These are phyloP conservation scores for Pyrocoelia pectoralis DNA, from an alignment of 2,888 invertebrate species.

Conservation along the genomic window DNA sequence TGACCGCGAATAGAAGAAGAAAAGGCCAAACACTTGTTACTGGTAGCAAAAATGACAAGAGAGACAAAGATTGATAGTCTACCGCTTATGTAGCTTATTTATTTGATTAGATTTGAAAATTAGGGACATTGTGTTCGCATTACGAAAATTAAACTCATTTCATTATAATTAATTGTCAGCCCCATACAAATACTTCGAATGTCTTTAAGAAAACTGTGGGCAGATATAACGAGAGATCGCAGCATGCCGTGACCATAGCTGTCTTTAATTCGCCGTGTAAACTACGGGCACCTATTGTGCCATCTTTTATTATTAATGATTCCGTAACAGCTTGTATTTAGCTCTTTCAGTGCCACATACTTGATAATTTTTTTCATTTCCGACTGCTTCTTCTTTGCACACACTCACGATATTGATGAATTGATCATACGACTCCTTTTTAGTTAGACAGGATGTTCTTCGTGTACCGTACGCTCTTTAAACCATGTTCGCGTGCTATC, in stretches of 20 bases:
- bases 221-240: slow-evolving; percentile 40
- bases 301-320: slow-evolving; percentile 50
- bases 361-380: slow-evolving; percentile 25
- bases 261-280: slow-evolving; percentile 52
- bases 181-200: slow-evolving; percentile 33
- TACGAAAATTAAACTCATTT: slow-evolving; percentile 33
- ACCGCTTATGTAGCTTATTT: slow-evolving; percentile 49
- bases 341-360: slow-evolving; percentile 34
- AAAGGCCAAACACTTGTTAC: too few relatives aligned
- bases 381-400: slow-evolving; percentile 36
- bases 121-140: slow-evolving; percentile 16
- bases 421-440: background rate
- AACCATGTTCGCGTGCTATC: background rate
- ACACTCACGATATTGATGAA: slow-evolving; percentile 18
- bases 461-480: background rate
- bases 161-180: slow-evolving; percentile 31
- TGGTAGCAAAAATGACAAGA: background rate
- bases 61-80: slow-evolving; percentile 52
- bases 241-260: slow-evolving; percentile 42
- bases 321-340: slow-evolving; percentile 46
- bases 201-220: slow-evolving; percentile 33
- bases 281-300: slow-evolving; percentile 53
- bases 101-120: slow-evolving; percentile 44
- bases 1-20: too few relatives aligned
- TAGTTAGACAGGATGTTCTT: background rate